Percentiles rank a stretch among this genome's conserved stretches.
Evolutionary conservation across 2,797 vertebrate species (phyloP).

Genomic region (Morelia viridis): DNA sequence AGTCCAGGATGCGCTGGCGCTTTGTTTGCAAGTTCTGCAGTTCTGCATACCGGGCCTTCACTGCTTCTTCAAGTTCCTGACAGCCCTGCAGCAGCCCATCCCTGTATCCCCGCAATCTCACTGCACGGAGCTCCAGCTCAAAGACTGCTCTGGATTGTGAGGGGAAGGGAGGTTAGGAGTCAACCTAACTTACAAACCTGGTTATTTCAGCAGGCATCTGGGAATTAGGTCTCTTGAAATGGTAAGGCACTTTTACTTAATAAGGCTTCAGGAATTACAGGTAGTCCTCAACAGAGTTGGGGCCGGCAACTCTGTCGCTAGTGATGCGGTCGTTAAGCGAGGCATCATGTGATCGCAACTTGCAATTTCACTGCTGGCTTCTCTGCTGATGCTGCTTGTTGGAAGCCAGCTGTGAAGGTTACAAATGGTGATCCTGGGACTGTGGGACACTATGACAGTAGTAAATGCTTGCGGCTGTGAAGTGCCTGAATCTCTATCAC

Average conservation of each 20-base stretch:
- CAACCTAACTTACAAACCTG: not conserved
- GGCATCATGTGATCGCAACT: too few relatives aligned
- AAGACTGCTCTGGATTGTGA: constrained; percentile 68
- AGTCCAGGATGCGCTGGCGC: constrained; percentile 78
- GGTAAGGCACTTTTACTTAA: too few relatives aligned
- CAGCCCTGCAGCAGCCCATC: constrained; percentile 72
- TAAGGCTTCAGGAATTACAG: too few relatives aligned
- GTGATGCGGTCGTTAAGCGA: too few relatives aligned
- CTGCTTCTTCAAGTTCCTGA: constrained; percentile 66
- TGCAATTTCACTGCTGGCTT: not conserved
- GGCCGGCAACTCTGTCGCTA: too few relatives aligned
- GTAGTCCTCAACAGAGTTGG: too few relatives aligned
- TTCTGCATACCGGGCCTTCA: constrained; percentile 66
- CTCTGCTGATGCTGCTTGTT: not conserved
- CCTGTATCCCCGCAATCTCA: constrained; percentile 68
- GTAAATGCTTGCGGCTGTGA: not conserved
- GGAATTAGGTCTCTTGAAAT: not conserved
- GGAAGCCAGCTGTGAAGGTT: not conserved
- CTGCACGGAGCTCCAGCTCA: constrained; percentile 75
- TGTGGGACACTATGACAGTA: not conserved
- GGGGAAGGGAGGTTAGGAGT: not conserved
- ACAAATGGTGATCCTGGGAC: not conserved
- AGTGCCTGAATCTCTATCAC: too few relatives aligned
- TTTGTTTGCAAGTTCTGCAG: constrained; percentile 70
- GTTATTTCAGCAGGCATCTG: not conserved